A percentile compares a stretch with the other conserved stretches of the same genome.
These are phyloP conservation scores for Hetaerina americana DNA, from an alignment of 1,140 invertebrate genomes.

Conservation along the genomic window DNA sequence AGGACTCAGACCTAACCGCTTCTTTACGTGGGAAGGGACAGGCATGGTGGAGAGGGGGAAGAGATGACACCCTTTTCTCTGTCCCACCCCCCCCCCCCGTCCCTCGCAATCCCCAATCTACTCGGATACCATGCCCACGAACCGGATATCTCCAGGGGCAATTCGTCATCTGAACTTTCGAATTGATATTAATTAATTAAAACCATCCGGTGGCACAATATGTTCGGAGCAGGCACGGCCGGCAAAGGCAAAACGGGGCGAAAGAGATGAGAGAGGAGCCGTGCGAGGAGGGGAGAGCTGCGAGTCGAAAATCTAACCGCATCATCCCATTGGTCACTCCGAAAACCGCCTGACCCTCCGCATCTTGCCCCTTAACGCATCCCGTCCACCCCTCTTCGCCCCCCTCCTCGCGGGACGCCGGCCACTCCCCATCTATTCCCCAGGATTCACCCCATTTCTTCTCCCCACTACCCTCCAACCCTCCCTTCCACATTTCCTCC, in stretches of 20 bases:
- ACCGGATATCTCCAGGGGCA: not conserved
- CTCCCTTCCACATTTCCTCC: no score
- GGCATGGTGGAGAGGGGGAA: no score
- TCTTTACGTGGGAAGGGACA: no score
- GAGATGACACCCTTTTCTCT: no score
- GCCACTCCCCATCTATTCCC: no score
- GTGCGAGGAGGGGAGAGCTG: not conserved
- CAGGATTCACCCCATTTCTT: not conserved
- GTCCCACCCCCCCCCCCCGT: no score
- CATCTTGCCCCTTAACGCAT: not conserved
- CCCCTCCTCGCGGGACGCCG: no score
- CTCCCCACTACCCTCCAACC: not conserved
- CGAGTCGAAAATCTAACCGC: no score
- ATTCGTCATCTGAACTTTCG: slow-evolving; percentile 1
- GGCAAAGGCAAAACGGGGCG: not conserved
- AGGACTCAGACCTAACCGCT: no score
- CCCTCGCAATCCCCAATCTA: no score
- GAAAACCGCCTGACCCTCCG: not conserved
- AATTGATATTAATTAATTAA: slow-evolving; percentile 8
- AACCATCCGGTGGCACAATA: not conserved
- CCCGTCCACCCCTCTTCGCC: no score
- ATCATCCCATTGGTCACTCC: not conserved
- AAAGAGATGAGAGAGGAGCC: no score
- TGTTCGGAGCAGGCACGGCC: slow-evolving; percentile 1
- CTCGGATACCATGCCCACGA: not conserved